Conservation (phyloP, 2,797 vertebrate species). For the Pipistrellus pygmaeus region DNA sequence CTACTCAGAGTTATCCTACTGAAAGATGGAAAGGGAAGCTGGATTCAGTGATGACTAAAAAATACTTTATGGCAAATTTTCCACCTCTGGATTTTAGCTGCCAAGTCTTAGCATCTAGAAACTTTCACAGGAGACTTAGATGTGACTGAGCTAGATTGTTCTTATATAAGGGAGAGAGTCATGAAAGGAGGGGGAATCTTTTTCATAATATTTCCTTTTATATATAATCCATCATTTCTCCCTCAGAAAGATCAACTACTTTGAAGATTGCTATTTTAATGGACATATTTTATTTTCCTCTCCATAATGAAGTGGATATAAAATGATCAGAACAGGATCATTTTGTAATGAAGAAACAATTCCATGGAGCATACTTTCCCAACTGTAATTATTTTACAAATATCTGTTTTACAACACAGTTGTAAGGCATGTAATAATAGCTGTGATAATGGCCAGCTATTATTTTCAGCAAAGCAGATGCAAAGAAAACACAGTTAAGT, state of each 20-base stretch:
- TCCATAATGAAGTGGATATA: slow-evolving; percentile 73
- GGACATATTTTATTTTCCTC: slow-evolving; percentile 62
- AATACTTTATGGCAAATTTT: not conserved
- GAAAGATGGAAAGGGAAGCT: not conserved
- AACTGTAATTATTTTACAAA: slow-evolving; percentile 83
- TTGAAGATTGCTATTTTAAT: slow-evolving; percentile 70
- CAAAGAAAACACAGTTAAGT: slow-evolving; percentile 69
- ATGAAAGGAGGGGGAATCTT: not conserved
- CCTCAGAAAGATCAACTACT: slow-evolving; percentile 59
- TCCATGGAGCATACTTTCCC: slow-evolving; percentile 67
- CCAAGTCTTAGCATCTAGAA: not conserved
- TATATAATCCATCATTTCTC: slow-evolving; percentile 36
- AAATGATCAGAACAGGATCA: slow-evolving; percentile 73
- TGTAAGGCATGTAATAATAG: slow-evolving; percentile 65
- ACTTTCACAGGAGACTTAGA: not conserved
- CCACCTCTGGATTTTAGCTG: not conserved
- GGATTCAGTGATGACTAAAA: not conserved
- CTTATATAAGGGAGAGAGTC: not conserved
- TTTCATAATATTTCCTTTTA: slow-evolving; percentile 20
- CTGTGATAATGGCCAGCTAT: slow-evolving; percentile 76
- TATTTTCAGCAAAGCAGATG: slow-evolving; percentile 79
- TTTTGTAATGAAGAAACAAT: slow-evolving; percentile 80
- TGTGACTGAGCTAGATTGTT: not conserved
- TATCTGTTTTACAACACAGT: slow-evolving; percentile 72
- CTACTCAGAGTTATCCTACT: not conserved